These are phyloP conservation scores for Tridacna crocea DNA, from an alignment of 2,888 invertebrate genomes.

Conservation along the genomic window DNA sequence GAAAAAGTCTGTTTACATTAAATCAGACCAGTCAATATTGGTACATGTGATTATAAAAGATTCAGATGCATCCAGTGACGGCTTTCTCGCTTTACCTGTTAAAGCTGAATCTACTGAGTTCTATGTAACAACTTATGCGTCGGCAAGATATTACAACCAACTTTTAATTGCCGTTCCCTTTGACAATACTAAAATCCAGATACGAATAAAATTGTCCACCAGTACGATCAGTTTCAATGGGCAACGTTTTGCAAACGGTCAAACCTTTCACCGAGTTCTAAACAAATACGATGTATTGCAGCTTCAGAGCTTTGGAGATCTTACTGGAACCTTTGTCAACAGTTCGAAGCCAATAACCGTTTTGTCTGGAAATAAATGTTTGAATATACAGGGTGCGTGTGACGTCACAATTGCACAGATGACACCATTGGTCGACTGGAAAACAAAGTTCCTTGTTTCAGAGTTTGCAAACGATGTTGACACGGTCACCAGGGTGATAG, in stretches of 20 bases:
- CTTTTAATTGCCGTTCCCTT: background rate
- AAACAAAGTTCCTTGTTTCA: background rate
- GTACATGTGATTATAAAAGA: background rate
- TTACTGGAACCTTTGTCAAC: constrained; percentile 8
- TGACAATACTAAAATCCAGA: background rate
- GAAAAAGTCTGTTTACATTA: background rate
- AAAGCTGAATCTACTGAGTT: background rate
- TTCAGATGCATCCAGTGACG: background rate
- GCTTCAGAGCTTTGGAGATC: background rate
- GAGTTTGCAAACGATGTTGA: no score
- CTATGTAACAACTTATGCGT: background rate
- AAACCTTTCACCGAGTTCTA: background rate
- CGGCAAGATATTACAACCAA: background rate
- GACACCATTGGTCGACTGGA: background rate
- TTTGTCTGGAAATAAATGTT: constrained; percentile 9
- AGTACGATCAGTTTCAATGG: background rate
- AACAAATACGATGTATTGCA: constrained; percentile 1
- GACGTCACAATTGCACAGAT: background rate
- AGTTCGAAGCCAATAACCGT: constrained; percentile 2
- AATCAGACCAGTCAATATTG: background rate
- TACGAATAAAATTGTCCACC: background rate
- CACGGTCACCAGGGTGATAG: background rate
- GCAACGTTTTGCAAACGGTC: background rate
- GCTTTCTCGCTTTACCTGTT: background rate
- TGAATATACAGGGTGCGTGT: background rate